phyloP scores from a whole-genome alignment of 2,888 invertebrate species.

The Germaria angustata region DNA sequence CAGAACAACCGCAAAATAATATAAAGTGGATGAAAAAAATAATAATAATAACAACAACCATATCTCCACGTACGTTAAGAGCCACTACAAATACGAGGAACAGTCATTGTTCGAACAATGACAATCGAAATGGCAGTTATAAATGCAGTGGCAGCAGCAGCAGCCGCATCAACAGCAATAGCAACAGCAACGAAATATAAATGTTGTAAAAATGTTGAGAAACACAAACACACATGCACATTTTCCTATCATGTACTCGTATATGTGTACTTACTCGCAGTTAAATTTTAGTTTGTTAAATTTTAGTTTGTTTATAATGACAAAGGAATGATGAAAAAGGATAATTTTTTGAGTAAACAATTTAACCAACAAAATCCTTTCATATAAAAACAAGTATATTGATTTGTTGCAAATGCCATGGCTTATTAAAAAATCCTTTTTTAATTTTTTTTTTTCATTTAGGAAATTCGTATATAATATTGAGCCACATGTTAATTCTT shows the following conservation, averaged over 20 bases:
- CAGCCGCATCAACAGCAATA: slow-evolving; percentile 33
- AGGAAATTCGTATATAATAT: too few relatives aligned
- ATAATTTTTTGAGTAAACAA: slow-evolving; percentile 29
- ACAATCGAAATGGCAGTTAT: slow-evolving; percentile 50
- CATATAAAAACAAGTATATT: slow-evolving; percentile 20
- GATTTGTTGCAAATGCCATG: slow-evolving; percentile 18
- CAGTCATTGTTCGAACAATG: slow-evolving; percentile 28
- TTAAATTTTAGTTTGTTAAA: background rate
- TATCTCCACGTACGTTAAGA: background rate
- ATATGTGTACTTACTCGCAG: background rate
- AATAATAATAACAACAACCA: slow-evolving; percentile 13
- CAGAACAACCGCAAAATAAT: slow-evolving; percentile 66
- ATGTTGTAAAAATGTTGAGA: slow-evolving; percentile 10
- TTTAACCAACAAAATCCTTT: slow-evolving; percentile 1
- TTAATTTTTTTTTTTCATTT: too few relatives aligned
- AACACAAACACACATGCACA: background rate
- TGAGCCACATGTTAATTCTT: too few relatives aligned
- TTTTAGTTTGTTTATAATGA: slow-evolving; percentile 51
- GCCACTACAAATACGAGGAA: background rate
- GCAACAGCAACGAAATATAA: slow-evolving; percentile 24
- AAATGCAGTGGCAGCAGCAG: slow-evolving; percentile 36
- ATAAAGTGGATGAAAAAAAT: slow-evolving; percentile 37
- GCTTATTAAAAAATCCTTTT: too few relatives aligned
- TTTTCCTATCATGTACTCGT: background rate
- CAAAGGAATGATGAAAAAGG: slow-evolving; percentile 37